Evolutionary conservation across 2,888 invertebrate species (phyloP), one percentile per base, ranked within the genome.

Genomic region (Apamea epomidion): DNA sequence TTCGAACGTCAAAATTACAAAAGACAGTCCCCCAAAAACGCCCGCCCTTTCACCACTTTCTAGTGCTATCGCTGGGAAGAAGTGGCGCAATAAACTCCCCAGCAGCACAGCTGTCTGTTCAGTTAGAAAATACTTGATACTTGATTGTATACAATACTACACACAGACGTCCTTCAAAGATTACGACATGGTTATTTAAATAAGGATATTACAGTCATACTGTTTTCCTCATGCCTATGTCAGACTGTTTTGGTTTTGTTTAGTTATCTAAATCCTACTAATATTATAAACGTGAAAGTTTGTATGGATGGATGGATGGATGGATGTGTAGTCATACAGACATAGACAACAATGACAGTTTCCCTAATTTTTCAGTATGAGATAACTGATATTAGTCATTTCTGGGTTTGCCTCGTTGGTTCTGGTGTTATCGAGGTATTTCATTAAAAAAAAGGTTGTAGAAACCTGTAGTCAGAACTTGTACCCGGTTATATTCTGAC

Each of bases 161-260:
- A 32, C 32, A 32, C 58, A 62, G 42, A 60, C 48, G 72, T 62
- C 87, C 80, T 84, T 84, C 60, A 87, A 25, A 83, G 45, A 74
- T 70, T 67, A 77, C 68, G 68, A 65, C 48, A 37, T 25, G 45
- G 48, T 6, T 18, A 64, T 72, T 60, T 58, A 58, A 65, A 85
- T 64, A 69, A 72, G 58, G 51, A 67, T 54, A 51, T 54, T 72
- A 58, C 29, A 68, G 37, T 29, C 5, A 45, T 37, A 73, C 74
- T 32, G 62, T 81, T 87, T 84, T 84, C 83, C 76, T 83, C 32
- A 7, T 74, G 21, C 25, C 0, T 16, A 18, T 76, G 14, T 74
- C 25, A 25, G 37, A 65, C 25, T 37, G 72, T 67, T 69, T 69
- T 42, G 70, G 6, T 62, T 62, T 32, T 7, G 4, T 1, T 54